Conservation (phyloP, 2,888 invertebrate genomes). For the Quadroppia sp. region DNA sequence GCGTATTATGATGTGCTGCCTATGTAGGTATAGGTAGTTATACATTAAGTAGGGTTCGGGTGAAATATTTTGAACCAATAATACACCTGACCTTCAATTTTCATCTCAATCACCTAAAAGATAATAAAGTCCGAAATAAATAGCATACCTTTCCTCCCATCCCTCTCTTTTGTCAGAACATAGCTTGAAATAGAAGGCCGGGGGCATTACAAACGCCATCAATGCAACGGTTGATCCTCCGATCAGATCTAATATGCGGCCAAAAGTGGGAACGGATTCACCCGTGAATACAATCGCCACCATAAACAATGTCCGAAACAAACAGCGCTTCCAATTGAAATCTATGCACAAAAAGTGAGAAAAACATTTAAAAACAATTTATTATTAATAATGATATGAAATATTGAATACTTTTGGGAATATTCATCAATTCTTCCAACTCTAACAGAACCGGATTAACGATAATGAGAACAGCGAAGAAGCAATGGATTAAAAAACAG, state of each 20-base stretch:
- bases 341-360: too few species aligned
- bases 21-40: too few species aligned
- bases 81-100: too few species aligned
- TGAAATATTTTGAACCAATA: too few species aligned
- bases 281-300: not conserved
- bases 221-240: slow-evolving; percentile 80
- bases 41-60: too few species aligned
- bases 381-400: too few species aligned
- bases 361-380: too few species aligned
- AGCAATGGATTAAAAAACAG: slow-evolving; percentile 63
- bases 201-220: slow-evolving; percentile 72
- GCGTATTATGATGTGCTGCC: too few species aligned
- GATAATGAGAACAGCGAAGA: slow-evolving; percentile 65
- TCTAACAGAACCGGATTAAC: slow-evolving; percentile 71
- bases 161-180: slow-evolving; percentile 55
- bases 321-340: slow-evolving; percentile 31
- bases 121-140: too few species aligned
- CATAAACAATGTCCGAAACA: slow-evolving; percentile 19
- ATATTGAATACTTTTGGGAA: slow-evolving; percentile 63
- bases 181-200: slow-evolving; percentile 71
- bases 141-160: slow-evolving; percentile 56
- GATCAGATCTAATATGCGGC: slow-evolving; percentile 76
- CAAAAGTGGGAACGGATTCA: slow-evolving; percentile 70
- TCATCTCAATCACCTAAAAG: too few species aligned
- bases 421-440: slow-evolving; percentile 68